Conservation (phyloP, 2,888 invertebrate genomes). For the Hermaeophaga mercurialis region DNA sequence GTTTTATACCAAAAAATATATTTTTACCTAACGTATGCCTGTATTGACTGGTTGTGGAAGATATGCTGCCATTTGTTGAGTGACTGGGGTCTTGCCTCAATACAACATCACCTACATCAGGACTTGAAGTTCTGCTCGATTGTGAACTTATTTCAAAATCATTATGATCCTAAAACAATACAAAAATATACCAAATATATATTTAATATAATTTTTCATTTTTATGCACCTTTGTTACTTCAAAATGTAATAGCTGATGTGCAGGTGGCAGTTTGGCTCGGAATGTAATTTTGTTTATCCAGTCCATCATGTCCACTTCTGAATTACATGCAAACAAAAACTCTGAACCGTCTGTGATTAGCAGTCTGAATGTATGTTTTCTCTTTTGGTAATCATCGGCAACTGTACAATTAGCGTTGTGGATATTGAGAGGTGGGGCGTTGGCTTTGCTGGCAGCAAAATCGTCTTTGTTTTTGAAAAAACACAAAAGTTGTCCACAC, state of each 20-base stretch:
- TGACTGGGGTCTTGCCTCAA: constrained; percentile 53
- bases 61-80: constrained; percentile 50
- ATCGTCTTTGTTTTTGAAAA: constrained; percentile 95
- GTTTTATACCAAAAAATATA: background rate
- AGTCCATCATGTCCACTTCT: constrained; percentile 79
- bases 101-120: constrained; percentile 57
- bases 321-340: constrained; percentile 84
- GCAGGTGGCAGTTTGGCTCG: constrained; percentile 91
- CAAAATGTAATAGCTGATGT: constrained; percentile 84
- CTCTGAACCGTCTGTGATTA: constrained; percentile 89
- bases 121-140: constrained; percentile 63
- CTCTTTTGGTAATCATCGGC: constrained; percentile 96
- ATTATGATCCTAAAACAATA: constrained; percentile 49
- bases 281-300: constrained; percentile 92
- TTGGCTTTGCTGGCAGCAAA: constrained; percentile 88
- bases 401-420: constrained; percentile 79
- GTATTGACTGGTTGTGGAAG: constrained; percentile 40
- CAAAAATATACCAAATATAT: too few relatives aligned
- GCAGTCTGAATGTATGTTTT: constrained; percentile 89
- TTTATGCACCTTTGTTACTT: constrained; percentile 61
- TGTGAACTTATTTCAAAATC: constrained; percentile 60
- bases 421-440: constrained; percentile 81
- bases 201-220: too few relatives aligned
- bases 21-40: constrained; percentile 53
- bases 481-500: constrained; percentile 95